Evolutionary conservation across 2,797 vertebrate genomes (phyloP).

Genomic region (Buceros bicornis): DNA sequence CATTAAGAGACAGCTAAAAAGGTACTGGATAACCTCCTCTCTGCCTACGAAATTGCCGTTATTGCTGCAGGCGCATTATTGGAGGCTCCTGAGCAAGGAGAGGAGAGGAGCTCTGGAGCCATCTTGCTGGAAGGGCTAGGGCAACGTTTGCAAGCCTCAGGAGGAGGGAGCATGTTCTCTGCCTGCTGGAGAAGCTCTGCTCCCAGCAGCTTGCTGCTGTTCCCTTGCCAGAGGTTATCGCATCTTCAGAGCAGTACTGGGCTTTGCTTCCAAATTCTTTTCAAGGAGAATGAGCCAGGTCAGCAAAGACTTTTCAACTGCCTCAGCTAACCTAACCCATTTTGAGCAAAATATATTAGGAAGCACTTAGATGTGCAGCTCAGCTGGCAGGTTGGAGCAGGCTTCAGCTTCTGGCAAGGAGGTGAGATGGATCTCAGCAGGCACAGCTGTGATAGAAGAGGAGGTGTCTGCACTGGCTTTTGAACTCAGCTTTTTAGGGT

Average conservation of each 20-base stretch:
- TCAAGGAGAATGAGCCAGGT: conserved; percentile 49
- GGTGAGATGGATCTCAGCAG: conserved; percentile 61
- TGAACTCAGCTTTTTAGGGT: conserved; percentile 14
- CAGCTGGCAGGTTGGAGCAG: conserved; percentile 12
- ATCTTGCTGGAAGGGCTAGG: background rate
- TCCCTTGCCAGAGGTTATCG: background rate
- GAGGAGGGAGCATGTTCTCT: rapidly evolving
- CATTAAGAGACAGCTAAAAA: conserved; percentile 20
- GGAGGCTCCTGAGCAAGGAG: background rate
- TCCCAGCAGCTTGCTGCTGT: background rate
- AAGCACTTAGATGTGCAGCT: conserved; percentile 33
- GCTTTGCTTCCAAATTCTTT: conserved; percentile 26
- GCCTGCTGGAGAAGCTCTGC: background rate
- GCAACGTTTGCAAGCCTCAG: background rate
- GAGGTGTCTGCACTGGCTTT: background rate
- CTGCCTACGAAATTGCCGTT: background rate
- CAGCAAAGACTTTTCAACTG: conserved; percentile 44
- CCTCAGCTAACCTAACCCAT: background rate
- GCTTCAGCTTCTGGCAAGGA: conserved; percentile 36
- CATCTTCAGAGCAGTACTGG: background rate
- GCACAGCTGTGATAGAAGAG: conserved; percentile 56
- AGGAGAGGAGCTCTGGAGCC: background rate
- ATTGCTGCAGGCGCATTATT: background rate
- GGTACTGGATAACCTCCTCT: background rate
- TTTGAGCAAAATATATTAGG: background rate